Evolutionary conservation across 2,888 invertebrate genomes (phyloP), one percentile per base, ranked within the genome.

Genomic region (Automeris io): DNA sequence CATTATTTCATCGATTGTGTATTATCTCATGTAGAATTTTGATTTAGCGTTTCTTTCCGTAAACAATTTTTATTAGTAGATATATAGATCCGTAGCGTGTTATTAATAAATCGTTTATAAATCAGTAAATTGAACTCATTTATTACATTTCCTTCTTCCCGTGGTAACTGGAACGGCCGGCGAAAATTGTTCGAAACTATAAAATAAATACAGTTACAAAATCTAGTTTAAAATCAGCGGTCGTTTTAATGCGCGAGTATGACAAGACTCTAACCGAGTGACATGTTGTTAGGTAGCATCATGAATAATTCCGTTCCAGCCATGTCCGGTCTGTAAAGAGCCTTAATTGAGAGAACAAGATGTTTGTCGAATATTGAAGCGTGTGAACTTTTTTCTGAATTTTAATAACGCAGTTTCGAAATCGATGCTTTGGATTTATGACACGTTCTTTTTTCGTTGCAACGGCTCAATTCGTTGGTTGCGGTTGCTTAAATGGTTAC

Each of bases 281-380:
- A 72, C 63, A 68, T 66, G 71, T 68, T 48, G 58, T 54, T 45
- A 51, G 60, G 58, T 57, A 59, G 57, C 63, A 62, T 75, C 76
- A 81, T 80, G 80, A 81, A 81, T 82, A 70, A 81, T 82, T 79
- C 73, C 61, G 56, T 56, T 54, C 61, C 43, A 46, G 49, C 58
- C 62, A 65, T 70, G 72, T 75, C 77, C 74, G 74, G 69, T 54
- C 55, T 47, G 65, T 62, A 72, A 71, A 72, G 70, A 69, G 61
- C 61, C 69, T 77, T 82, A 81, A 81, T 82, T 81, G 78, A 80
- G 74, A 73, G 76, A 74, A 70, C 73, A 74, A 66, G 64, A 69
- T 72, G 70, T 71, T 64, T 68, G 66, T 66, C 69, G 66, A 67
- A 70, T 66, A 66, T 57, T 60, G 60, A 61, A 59, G 58, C 70